Evolutionary conservation across 2,797 vertebrate genomes (phyloP).

Genomic region (Cirrhinus mrigala): DNA sequence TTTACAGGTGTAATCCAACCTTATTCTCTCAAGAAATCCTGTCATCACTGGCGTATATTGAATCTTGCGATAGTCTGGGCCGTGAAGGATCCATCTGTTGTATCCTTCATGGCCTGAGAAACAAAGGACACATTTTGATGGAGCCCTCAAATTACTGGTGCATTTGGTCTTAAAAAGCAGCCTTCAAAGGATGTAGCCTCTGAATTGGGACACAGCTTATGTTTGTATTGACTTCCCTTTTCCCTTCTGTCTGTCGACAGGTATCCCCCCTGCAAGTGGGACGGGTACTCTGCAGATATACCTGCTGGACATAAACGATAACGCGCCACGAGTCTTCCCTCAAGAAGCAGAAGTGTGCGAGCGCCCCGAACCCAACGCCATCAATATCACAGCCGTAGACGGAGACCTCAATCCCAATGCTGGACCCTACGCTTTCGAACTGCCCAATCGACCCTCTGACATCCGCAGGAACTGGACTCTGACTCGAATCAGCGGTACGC

Average conservation of each 20-base stretch:
- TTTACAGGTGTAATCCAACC: neutral
- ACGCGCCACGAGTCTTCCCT: constrained; percentile 91
- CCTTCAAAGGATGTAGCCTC: neutral
- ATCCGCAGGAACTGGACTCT: constrained; percentile 96
- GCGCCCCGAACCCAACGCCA: constrained; percentile 87
- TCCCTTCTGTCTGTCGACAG: constrained; percentile 68
- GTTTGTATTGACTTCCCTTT: neutral
- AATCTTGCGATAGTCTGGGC: neutral
- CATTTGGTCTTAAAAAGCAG: neutral
- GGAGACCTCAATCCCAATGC: constrained; percentile 92
- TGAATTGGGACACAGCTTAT: neutral
- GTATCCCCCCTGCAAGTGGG: constrained; percentile 90
- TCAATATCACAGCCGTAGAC: constrained; percentile 95
- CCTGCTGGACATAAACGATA: constrained; percentile 95
- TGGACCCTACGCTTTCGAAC: constrained; percentile 93
- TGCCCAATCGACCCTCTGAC: constrained; percentile 83
- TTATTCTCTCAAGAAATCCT: neutral
- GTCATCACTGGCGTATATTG: neutral
- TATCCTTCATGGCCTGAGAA: neutral
- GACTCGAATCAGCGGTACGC: constrained; percentile 85
- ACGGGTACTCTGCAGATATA: constrained; percentile 94
- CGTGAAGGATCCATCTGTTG: neutral
- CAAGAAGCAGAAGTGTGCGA: constrained; percentile 95
- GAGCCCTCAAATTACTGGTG: neutral
- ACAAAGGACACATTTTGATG: neutral